Base-by-base conservation (phyloP, 2,888 invertebrate genomes). In the Ypsolopha scabrella region DNA sequence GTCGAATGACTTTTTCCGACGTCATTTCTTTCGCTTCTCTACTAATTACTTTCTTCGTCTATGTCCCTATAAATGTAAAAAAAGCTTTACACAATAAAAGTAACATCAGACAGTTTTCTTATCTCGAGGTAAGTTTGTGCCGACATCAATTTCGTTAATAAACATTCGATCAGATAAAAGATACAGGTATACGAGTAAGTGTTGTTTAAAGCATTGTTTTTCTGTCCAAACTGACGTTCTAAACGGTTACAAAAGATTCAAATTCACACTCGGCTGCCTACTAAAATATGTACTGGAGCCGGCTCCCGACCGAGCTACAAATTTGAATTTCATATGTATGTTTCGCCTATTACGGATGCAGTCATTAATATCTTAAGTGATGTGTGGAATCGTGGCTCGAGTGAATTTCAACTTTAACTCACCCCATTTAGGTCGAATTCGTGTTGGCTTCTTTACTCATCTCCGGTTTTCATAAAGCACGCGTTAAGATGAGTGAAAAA, bases 311-410 rank as follows among this genome's bases (percentile, higher is more conserved):
- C 75, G 78, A 44, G 77, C 73, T 80, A 80, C 80, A 80, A 83
- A 86, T 86, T 85, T 86, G 81, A 86, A 86, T 85, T 85, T 86
- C 85, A 85, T 83, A 82, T 81, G 81, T 82, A 83, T 85, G 83
- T 82, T 85, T 82, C 81, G 70, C 78, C 82, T 85, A 85, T 85
- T 85, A 85, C 80, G 76, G 80, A 85, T 86, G 85, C 85, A 79
- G 81, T 85, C 85, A 86, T 86, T 86, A 86, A 85, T 85, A 85
- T 80, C 80, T 82, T 83, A 82, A 83, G 81, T 82, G 83, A 83
- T 80, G 79, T 83, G 80, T 79, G 73, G 70, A 69, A 64, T 60
- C 60, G 58, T 59, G 59, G 55, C 55, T 53, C 57, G 60, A 53
- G 61, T 68, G 64, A 80, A 68, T 62, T 75, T 68, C 57, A 35